Conservation (phyloP, 2,797 vertebrate species). For the Poecile montanus region DNA sequence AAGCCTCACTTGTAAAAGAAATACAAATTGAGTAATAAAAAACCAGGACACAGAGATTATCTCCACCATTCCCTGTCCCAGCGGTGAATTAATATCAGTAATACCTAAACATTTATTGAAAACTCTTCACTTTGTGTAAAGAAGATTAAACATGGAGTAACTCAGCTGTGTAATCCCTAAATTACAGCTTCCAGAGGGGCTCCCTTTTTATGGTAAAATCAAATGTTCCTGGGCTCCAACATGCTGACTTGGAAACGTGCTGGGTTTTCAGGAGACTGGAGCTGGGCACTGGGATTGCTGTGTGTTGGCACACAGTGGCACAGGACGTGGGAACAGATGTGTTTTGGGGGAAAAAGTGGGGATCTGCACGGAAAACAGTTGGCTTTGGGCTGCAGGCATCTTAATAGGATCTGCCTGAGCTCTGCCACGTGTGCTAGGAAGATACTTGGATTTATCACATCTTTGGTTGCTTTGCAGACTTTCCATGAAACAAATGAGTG, state of each 20-base stretch:
- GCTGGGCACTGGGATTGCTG: not conserved
- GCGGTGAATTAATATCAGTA: not conserved
- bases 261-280: not conserved
- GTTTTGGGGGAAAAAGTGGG: not conserved
- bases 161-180: conserved; percentile 11
- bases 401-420: not conserved
- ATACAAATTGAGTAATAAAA: not conserved
- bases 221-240: not conserved
- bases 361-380: not conserved
- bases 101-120: not conserved
- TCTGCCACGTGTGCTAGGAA: not conserved
- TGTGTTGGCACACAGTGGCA: not conserved
- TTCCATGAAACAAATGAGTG: not conserved
- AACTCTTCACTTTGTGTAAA: not conserved
- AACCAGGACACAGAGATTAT: not conserved
- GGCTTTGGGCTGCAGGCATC: not conserved
- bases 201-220: not conserved
- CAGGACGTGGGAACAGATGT: fast-evolving
- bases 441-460: not conserved
- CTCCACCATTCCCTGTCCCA: not conserved
- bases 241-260: not conserved
- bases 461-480: not conserved
- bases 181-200: not conserved
- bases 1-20: not conserved
- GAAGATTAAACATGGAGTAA: not conserved